These are phyloP conservation scores for Colaptes auratus DNA, from an alignment of 2,113 vertebrate species.

Conservation along the genomic window DNA sequence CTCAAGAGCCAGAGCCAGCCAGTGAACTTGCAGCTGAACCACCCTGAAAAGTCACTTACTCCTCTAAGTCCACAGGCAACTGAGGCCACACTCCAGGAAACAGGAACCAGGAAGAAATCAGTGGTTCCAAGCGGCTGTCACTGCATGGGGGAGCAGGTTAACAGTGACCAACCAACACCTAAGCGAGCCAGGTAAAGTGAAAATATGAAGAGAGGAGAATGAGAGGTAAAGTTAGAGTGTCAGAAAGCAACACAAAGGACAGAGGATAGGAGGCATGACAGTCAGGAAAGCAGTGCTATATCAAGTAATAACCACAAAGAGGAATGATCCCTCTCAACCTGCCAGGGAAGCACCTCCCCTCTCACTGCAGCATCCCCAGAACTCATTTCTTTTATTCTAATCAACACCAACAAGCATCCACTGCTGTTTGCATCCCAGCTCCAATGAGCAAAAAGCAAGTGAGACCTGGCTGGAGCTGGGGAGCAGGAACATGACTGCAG, in stretches of 20 bases:
- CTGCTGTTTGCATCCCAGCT: neutral
- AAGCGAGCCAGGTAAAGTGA: neutral
- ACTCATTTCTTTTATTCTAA: conserved; percentile 19
- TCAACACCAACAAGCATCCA: conserved; percentile 52
- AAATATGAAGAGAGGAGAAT: neutral
- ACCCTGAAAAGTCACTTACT: neutral
- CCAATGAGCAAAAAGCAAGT: conserved; percentile 8
- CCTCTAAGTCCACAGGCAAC: neutral
- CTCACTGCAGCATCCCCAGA: neutral
- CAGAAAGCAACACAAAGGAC: neutral
- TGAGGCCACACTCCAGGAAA: neutral
- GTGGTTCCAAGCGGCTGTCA: neutral
- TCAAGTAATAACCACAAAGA: neutral
- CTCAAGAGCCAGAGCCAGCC: neutral
- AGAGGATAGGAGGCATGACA: neutral
- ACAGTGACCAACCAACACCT: neutral
- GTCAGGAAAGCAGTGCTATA: neutral
- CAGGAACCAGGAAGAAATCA: neutral
- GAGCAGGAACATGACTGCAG: neutral
- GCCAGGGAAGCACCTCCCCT: neutral
- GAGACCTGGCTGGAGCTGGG: neutral
- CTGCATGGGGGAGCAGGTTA: neutral
- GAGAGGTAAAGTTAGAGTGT: neutral
- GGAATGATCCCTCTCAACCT: neutral
- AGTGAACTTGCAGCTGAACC: neutral